Conservation (phyloP, 2,113 vertebrate genomes). For the Xiphophorus couchianus region DNA sequence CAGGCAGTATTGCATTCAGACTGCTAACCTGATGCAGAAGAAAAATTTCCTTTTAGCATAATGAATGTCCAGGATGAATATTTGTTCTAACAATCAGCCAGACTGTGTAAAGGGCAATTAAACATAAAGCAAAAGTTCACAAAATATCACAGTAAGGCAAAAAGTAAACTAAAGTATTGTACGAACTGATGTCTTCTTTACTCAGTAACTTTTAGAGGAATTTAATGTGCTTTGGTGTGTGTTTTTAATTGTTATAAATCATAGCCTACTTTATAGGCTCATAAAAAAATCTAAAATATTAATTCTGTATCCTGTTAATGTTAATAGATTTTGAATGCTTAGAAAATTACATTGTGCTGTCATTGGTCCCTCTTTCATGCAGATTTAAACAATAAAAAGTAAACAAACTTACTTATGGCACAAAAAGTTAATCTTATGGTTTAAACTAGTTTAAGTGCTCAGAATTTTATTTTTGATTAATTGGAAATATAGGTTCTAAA, state of each 20-base stretch:
- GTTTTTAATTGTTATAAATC: not conserved
- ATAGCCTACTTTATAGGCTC: not conserved
- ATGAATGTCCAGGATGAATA: not conserved
- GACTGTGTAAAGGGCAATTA: not conserved
- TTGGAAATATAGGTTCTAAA: conserved; percentile 2
- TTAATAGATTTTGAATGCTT: not conserved
- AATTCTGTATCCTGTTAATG: not conserved
- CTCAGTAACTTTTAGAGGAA: not conserved
- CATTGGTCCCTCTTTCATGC: not conserved
- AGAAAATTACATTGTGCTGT: not conserved
- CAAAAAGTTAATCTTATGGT: not conserved
- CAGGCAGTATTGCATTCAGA: not conserved
- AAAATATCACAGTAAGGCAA: not conserved
- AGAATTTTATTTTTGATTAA: not conserved
- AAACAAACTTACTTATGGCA: not conserved
- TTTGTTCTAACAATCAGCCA: too few species aligned
- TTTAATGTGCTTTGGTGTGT: not conserved
- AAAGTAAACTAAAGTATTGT: not conserved
- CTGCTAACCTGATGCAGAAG: not conserved
- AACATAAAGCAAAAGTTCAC: not conserved
- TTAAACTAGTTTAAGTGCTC: not conserved
- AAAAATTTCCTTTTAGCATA: not conserved
- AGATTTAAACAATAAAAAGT: not conserved
- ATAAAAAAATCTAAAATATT: not conserved
- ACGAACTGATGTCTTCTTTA: conserved; percentile 22